Evolutionary conservation across 2,113 vertebrate species (phyloP).

Genomic region (Regulus satrapa): DNA sequence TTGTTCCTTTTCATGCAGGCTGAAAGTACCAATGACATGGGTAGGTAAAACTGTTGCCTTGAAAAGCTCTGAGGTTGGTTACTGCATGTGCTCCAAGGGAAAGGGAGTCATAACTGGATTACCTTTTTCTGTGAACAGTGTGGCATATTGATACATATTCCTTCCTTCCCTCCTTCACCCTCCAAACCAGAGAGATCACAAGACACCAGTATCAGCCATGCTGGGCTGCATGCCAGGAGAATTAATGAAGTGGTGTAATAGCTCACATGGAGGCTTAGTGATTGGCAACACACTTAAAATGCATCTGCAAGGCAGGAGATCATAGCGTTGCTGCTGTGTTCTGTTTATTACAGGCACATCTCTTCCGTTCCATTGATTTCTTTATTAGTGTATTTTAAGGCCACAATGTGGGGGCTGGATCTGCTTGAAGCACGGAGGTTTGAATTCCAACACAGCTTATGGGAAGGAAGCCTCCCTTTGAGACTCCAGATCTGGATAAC

Average conservation of each 20-base stretch:
- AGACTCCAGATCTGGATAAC: background rate
- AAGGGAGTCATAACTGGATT: background rate
- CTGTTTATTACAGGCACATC: slow-evolving; percentile 66
- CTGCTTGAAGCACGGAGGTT: slow-evolving; percentile 7
- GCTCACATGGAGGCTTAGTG: slow-evolving; percentile 56
- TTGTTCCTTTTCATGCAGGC: background rate
- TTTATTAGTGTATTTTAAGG: slow-evolving; percentile 49
- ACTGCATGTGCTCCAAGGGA: background rate
- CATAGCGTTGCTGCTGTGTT: slow-evolving; percentile 35
- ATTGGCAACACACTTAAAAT: slow-evolving; percentile 55
- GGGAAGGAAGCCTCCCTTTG: background rate
- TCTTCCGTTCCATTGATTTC: slow-evolving; percentile 64
- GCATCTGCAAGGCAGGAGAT: slow-evolving; percentile 65
- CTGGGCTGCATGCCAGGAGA: slow-evolving; percentile 63
- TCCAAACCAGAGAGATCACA: slow-evolving; percentile 43
- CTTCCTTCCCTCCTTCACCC: slow-evolving; percentile 13
- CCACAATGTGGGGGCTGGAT: background rate
- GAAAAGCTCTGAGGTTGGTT: slow-evolving; percentile 15
- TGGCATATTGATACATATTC: background rate
- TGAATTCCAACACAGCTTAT: slow-evolving; percentile 41
- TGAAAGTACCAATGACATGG: background rate
- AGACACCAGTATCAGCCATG: slow-evolving; percentile 30
- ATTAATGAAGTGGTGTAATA: slow-evolving; percentile 72
- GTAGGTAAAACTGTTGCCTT: background rate
- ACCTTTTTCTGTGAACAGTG: background rate